Conservation (phyloP, 2,888 invertebrate genomes). For the Theretra japonica region DNA sequence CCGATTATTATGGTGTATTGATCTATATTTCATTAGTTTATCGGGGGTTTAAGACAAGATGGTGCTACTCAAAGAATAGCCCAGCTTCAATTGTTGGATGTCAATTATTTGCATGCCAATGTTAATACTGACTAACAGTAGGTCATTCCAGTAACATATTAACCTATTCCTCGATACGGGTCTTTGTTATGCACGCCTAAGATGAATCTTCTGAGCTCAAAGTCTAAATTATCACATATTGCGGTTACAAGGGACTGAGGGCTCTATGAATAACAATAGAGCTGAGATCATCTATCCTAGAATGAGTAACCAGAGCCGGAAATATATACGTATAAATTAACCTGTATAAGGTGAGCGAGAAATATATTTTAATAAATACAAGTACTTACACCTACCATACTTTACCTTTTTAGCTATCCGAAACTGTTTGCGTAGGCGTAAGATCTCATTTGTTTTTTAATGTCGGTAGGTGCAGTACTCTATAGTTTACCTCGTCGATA, state of each 20-base stretch:
- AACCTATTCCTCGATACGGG: too few relatives aligned
- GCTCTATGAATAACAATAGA: constrained; percentile 5
- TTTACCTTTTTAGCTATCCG: not conserved
- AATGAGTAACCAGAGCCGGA: not conserved
- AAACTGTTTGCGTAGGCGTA: not conserved
- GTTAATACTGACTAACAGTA: too few relatives aligned
- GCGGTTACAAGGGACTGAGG: not conserved
- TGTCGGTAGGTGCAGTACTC: not conserved
- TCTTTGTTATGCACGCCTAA: too few relatives aligned
- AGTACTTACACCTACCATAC: not conserved
- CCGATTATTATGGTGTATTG: too few relatives aligned
- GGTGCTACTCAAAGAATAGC: too few relatives aligned
- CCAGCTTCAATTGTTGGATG: too few relatives aligned
- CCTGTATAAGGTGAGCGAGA: not conserved
- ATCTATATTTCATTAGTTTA: too few relatives aligned
- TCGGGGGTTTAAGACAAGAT: too few relatives aligned
- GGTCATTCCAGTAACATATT: too few relatives aligned
- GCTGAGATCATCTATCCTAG: constrained; percentile 13
- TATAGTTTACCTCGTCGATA: not conserved
- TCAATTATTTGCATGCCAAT: too few relatives aligned
- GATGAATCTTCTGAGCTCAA: not conserved
- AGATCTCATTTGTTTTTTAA: constrained; percentile 1
- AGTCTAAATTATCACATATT: not conserved
- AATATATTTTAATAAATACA: not conserved
- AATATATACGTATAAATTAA: constrained; percentile 5